Evolutionary conservation across 2,797 vertebrate genomes (phyloP), one percentile per base, ranked within the genome.

Genomic region (Sebastes taczanowskii): DNA sequence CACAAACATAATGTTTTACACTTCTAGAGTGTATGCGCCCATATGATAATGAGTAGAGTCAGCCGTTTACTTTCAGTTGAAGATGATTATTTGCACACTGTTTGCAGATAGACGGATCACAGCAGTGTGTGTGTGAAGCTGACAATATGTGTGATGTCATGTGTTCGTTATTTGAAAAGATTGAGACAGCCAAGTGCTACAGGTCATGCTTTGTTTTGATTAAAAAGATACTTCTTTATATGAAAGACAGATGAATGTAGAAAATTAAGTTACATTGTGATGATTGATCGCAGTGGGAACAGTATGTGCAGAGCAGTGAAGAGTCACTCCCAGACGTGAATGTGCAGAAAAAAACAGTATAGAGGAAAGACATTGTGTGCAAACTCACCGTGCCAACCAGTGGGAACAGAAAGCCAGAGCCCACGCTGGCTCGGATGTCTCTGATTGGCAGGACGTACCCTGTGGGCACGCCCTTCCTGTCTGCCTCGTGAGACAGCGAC

Each of bases 361-460:
- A 38, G 27, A 72, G 13, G 7, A 46, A 11, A 35, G 7, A 25
- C 2, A 11, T 10, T 8, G 42, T 20, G 38, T 63, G 11, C 11
- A 6, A 64, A 86, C 97, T 84, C 92, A 99, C 99, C 92, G 96
- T 97, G 95, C 99, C 99, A 13, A 99, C 97, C 4, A 99, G 91
- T 0, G 99, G 99, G 85, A 96, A 98, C 20, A 99, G 94, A 80
- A 99, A 99, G 1, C 99, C 98, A 2, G 99, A 97, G 2, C 99
- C 99, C 1, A 97, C 97, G 0, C 98, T 99, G 77, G 98, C 99
- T 13, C 98, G 95, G 90, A 99, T 94, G 88, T 99, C 99, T n/a
- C 98, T 95, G 89, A 99, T 97, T 20, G 98, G 99, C 89, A 99
- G 87, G 71, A 97, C 5, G 75, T 98, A 99, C 6, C 97, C 98